Evolutionary conservation across 2,888 invertebrate genomes (phyloP), one percentile per base, ranked within the genome.

Genomic region (Ichneumoninae sp.): DNA sequence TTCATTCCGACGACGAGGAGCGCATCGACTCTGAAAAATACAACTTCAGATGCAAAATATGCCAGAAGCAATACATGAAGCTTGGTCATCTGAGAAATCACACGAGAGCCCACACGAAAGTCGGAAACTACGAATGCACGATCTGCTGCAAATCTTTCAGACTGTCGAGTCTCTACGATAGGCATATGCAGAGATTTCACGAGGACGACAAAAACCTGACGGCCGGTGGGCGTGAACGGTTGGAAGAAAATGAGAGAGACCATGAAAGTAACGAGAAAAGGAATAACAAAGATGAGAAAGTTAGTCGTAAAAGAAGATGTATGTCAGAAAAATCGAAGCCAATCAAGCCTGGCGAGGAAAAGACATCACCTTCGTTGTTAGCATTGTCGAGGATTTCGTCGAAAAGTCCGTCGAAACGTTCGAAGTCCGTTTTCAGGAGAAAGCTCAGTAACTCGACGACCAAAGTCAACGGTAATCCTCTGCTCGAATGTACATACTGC

Each of bases 21-120:
- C 1, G 44, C 19, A 54, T 47, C 0, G 54, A 85, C 50, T 26
- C 22, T 3, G 66, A 86, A 7, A 87, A 86, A 30, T 76, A 85
- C 68, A 62, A 65, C 13, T 86, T 90, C n/a, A 88, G 81, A 36
- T 91, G 92, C 69, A 89, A 88, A 77, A 83, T 91, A 16, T 91
- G 91, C 50, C 84, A 88, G 8, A 92, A 92, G 65, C 86, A 85
- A 40, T 91, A 90, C 26, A 87, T 86, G 80, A 91, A 89, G 69
- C 77, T 87, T 3, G 90, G 89, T 1, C 89, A 90, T 75, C 84
- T 91, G 44, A 90, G 88, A 44, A 91, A 92, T 70, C 92, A 91
- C 50, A 83, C 89, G 82, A 90, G 86, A 68, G 85, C 85, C 3
- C 91, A 91, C 47, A 62, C 68, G 4, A 85, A 84, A 19, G 84